These are phyloP conservation scores for Heliconius eleuchia DNA, from an alignment of 1,140 invertebrate genomes.

Conservation along the genomic window DNA sequence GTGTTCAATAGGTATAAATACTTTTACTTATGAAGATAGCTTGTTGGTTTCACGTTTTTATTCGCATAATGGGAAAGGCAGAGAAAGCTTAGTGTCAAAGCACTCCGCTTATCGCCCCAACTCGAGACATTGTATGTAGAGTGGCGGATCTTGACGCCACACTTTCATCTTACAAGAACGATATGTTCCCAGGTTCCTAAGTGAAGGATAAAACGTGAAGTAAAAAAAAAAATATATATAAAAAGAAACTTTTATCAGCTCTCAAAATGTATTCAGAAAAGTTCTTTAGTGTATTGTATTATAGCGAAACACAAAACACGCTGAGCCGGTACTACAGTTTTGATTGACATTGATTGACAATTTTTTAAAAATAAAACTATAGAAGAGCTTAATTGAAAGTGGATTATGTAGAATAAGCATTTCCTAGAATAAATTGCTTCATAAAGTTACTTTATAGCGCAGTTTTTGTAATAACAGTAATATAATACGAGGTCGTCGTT, in stretches of 20 bases:
- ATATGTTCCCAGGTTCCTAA: no score
- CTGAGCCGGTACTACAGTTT: neutral
- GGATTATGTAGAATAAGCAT: neutral
- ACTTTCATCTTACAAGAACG: neutral
- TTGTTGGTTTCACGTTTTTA: no score
- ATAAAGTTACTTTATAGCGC: neutral
- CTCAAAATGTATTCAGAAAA: neutral
- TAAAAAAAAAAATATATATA: no score
- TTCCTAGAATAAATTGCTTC: neutral
- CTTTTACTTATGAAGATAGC: no score
- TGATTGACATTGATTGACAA: conserved; percentile 1
- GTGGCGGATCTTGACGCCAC: neutral
- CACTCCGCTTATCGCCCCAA: no score
- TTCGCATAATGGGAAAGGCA: no score
- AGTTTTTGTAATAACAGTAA: neutral
- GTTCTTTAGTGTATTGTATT: neutral
- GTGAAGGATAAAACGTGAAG: no score
- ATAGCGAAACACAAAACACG: neutral
- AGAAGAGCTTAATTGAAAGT: neutral
- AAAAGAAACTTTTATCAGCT: neutral
- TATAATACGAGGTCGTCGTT: no score
- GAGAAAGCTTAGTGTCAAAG: no score
- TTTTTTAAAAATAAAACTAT: neutral
- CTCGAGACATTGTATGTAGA: neutral
- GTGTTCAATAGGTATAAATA: no score